Conservation (phyloP, 2,888 invertebrate species). For the Dicycla oo region DNA sequence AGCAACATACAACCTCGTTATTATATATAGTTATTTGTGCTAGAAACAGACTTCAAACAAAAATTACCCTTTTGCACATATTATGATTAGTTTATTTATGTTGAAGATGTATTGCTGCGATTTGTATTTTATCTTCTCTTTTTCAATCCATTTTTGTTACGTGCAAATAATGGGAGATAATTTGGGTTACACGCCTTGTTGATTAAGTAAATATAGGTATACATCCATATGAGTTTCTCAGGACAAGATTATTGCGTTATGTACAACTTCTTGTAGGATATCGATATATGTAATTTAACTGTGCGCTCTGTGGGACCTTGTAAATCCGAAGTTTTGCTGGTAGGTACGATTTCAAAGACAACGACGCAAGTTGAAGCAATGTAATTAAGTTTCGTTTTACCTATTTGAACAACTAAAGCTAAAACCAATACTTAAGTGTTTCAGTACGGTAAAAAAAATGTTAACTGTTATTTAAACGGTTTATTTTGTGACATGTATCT, state of each 20-base stretch:
- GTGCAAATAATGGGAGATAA: not conserved
- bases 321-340: not conserved
- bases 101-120: not conserved
- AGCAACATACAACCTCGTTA: not conserved
- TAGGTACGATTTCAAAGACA: constrained; percentile 5
- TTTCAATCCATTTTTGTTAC: not conserved
- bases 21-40: constrained; percentile 6
- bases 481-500: constrained; percentile 3
- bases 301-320: not conserved
- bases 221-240: not conserved
- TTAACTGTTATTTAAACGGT: not conserved
- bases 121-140: not conserved
- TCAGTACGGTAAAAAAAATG: not conserved
- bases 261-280: not conserved
- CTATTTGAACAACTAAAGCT: constrained; percentile 6
- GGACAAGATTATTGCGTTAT: constrained; percentile 15
- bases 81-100: constrained; percentile 17
- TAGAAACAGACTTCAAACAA: constrained; percentile 27
- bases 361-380: not conserved
- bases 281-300: not conserved
- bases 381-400: not conserved
- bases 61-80: not conserved
- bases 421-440: not conserved
- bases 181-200: not conserved
- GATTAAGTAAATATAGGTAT: not conserved